Conservation (phyloP, 2,113 vertebrate species). For the Gasterosteus nipponicus region DNA sequence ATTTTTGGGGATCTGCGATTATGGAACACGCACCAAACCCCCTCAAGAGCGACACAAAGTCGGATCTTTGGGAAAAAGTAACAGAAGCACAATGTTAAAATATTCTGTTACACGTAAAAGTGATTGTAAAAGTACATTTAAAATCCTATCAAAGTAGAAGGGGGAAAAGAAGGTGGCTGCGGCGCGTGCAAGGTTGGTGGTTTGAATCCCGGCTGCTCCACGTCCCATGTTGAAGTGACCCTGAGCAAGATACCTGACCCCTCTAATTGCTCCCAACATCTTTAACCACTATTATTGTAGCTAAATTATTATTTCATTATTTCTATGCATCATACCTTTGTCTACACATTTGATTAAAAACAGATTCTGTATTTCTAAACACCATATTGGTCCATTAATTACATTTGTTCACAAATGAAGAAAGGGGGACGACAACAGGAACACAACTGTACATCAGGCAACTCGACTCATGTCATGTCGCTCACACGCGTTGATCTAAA, state of each 20-base stretch:
- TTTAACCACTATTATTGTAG: neutral
- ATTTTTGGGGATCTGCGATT: neutral
- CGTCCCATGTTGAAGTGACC: too few species aligned
- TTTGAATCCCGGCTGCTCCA: too few species aligned
- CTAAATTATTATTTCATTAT: neutral
- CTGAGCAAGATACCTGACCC: too few species aligned
- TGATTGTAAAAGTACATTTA: too few species aligned
- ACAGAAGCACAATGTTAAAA: neutral
- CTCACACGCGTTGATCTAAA: neutral
- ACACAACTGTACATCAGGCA: too few species aligned
- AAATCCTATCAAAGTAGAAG: neutral
- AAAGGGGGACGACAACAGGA: neutral
- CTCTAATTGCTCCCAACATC: neutral
- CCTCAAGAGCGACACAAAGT: slow-evolving; percentile 12
- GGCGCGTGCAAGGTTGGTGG: too few species aligned
- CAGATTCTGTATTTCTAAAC: neutral
- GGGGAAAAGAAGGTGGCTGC: neutral
- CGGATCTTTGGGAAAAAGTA: neutral
- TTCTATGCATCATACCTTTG: neutral
- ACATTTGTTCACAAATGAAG: neutral
- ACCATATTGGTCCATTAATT: too few species aligned
- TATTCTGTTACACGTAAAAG: neutral
- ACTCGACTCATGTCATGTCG: neutral
- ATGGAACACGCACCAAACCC: slow-evolving; percentile 1
- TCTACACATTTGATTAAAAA: neutral